Base-by-base conservation (phyloP, 2,888 invertebrate genomes). In the Uropetala carovei region DNA sequence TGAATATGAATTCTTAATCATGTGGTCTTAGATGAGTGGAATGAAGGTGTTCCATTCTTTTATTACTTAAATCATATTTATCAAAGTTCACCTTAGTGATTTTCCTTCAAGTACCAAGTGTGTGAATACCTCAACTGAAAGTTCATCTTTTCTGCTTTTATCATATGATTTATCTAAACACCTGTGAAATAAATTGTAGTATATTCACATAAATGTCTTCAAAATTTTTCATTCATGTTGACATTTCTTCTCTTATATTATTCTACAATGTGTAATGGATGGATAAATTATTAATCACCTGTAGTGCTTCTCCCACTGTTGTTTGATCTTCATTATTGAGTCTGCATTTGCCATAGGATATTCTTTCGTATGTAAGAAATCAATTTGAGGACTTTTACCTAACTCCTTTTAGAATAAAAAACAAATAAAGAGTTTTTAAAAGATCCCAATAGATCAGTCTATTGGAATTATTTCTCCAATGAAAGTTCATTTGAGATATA, bases 101-200 rank as follows among this genome's bases (percentile, higher is more conserved):
- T 95, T 95, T 2, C 96, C 96, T 93, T 95, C 95, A 93, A 96
- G 95, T 10, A 94, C 95, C 93, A 94, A 43, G 16, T 27, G 89
- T 64, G 89, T 43, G 5, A 43, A 60, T n/a, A 89, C 64, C n/a
- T 89, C 68, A 13, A 64, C n/a, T 0, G 64, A 89, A 89, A 43
- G 60, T n/a, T 14, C 3, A 30, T 89, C n/a, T 13, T 5, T 75
- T 8, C 43, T 18, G n/a, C 11, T 10, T 43, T 89, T 89, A 18
- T 43, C 10, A 64, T 43, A 89, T 60, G 7, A 18, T 7, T 64
- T 43, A 18, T 68, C 68, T 13, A 89, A 68, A 64, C 89, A 89
- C 43, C 89, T 89, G 18, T 18, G 86, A 86, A 86, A 59, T 22
- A 86, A 27, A 30, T 16, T 11, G 30, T 43, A 43, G 2, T 30